Percentiles rank a stretch among this genome's conserved stretches.
phyloP scores from a whole-genome alignment of 2,888 invertebrate species.

The Griposia aprilina region DNA sequence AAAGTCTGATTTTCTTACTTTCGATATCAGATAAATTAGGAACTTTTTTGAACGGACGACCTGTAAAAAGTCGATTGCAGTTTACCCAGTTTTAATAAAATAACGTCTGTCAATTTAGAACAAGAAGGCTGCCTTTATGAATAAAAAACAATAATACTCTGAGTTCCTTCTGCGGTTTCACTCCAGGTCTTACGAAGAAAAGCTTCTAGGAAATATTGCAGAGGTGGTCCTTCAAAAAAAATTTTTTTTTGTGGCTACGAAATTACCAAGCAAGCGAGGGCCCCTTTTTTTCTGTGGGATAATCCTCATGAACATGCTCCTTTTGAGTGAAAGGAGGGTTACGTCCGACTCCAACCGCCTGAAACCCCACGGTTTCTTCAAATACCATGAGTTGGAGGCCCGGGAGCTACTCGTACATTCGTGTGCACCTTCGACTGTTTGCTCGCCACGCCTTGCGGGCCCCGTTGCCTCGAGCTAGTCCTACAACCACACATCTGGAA shows the following conservation, averaged over 20 bases:
- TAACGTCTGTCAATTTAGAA: not conserved
- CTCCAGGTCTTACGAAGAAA: not conserved
- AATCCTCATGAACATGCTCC: not conserved
- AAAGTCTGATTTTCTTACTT: not conserved
- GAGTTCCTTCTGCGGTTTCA: not conserved
- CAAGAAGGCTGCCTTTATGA: not conserved
- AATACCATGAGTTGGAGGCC: too few species aligned
- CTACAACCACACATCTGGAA: too few species aligned
- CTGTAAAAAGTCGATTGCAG: not conserved
- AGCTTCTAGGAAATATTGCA: too few species aligned
- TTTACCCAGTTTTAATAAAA: not conserved
- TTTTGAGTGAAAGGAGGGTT: not conserved
- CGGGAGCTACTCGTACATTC: too few species aligned
- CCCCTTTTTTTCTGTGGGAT: not conserved
- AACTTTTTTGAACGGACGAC: not conserved
- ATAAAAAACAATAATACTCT: not conserved
- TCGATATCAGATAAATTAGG: not conserved
- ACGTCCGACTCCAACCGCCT: too few species aligned
- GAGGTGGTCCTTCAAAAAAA: too few species aligned
- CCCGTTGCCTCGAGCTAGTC: too few species aligned
- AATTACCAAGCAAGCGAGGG: too few species aligned
- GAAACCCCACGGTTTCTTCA: too few species aligned
- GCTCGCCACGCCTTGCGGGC: too few species aligned
- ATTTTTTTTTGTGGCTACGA: too few species aligned
- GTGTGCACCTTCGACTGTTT: too few species aligned